phyloP scores from a whole-genome alignment of 2,113 vertebrate species.

The Tachysurus fulvidraco region DNA sequence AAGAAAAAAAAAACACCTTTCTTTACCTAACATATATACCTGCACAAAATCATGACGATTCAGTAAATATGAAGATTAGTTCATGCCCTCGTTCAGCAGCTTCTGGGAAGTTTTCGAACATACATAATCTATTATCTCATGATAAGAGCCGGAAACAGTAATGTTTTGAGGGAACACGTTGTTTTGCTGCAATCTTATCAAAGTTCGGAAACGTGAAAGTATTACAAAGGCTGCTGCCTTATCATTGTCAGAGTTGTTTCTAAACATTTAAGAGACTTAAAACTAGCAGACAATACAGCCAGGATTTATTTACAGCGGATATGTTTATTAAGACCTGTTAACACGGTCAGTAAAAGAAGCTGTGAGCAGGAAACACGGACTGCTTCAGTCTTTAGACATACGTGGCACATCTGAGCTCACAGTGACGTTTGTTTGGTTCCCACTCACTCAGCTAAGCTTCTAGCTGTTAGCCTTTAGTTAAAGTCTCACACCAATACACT shows the following conservation, averaged over 20 bases:
- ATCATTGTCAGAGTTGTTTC: not conserved
- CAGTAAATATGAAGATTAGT: not conserved
- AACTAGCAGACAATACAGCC: not conserved
- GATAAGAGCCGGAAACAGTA: not conserved
- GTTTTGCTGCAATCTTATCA: not conserved
- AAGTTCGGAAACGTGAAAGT: not conserved
- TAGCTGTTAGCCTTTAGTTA: not conserved
- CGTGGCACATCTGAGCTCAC: slow-evolving; percentile 69
- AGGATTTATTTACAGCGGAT: not conserved
- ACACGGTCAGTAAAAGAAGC: not conserved
- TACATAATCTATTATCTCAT: not conserved
- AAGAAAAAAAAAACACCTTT: not conserved
- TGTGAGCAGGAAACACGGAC: not conserved
- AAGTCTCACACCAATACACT: not conserved
- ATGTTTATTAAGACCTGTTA: not conserved
- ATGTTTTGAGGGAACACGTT: not conserved
- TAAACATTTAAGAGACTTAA: not conserved
- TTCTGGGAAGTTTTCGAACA: not conserved
- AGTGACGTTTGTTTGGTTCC: slow-evolving; percentile 26
- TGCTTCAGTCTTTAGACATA: slow-evolving; percentile 58
- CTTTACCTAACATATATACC: not conserved
- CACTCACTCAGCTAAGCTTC: not conserved
- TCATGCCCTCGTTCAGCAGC: not conserved
- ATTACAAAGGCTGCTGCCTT: not conserved
- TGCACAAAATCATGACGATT: not conserved